Evolutionary conservation across 2,113 vertebrate genomes (phyloP).

Genomic region (Synchiropus splendidus): DNA sequence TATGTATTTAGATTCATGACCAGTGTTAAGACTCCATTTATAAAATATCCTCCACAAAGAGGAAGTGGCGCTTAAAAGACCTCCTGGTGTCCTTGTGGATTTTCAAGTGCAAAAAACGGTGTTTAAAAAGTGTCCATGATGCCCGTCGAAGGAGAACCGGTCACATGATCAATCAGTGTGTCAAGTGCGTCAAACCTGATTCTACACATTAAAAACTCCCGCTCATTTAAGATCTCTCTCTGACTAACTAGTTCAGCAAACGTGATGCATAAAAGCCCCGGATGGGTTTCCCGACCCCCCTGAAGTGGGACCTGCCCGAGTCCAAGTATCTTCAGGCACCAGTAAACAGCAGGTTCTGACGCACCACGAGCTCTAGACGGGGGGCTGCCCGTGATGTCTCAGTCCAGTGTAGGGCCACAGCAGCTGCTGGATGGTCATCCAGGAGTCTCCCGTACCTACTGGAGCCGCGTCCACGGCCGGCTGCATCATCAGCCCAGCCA

Average conservation of each 20-base stretch:
- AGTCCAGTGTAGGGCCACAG: conserved; percentile 84
- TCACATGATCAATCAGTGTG: conserved; percentile 18
- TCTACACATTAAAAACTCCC: background rate
- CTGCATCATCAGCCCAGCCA: conserved; percentile 78
- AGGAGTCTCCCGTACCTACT: conserved; percentile 76
- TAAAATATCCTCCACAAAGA: conserved; percentile 31
- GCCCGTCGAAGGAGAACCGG: conserved; percentile 7
- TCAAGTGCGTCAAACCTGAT: conserved; percentile 2
- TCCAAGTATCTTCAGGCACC: conserved; percentile 34
- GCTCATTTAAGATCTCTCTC: conserved; percentile 4
- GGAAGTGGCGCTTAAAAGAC: conserved; percentile 26
- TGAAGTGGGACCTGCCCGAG: conserved; percentile 19
- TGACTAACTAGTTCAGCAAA: conserved; percentile 40
- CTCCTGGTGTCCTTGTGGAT: conserved; percentile 7
- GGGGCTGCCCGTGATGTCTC: conserved; percentile 78
- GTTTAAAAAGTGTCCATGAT: conserved; percentile 34
- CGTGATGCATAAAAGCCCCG: conserved; percentile 32
- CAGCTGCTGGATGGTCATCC: conserved; percentile 83
- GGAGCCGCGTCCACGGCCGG: conserved; percentile 78
- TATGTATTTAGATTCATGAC: conserved; percentile 41
- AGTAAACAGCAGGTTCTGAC: conserved; percentile 21
- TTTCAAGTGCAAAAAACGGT: conserved; percentile 29
- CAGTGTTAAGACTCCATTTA: conserved; percentile 40
- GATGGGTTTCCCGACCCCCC: conserved; percentile 20
- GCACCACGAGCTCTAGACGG: conserved; percentile 55